Conservation (phyloP, 2,113 vertebrate genomes). For the Phocoena phocoena region DNA sequence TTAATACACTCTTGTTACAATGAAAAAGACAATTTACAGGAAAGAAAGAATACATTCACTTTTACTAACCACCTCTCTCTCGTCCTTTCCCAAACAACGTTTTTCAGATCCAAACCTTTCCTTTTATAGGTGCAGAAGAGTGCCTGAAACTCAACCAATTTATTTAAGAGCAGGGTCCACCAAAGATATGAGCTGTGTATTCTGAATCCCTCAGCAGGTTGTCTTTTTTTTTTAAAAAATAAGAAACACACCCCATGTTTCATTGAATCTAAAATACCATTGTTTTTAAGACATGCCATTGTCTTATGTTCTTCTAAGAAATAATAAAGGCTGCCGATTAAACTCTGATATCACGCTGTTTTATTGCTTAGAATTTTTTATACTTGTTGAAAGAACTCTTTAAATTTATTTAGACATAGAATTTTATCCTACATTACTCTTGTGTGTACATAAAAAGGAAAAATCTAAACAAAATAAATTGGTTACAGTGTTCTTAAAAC, state of each 20-base stretch:
- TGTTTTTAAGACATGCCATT: not conserved
- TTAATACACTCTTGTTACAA: not conserved
- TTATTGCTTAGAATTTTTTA: constrained; percentile 33
- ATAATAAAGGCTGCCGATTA: constrained; percentile 33
- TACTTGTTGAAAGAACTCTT: constrained; percentile 49
- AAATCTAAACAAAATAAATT: constrained; percentile 36
- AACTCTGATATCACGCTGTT: not conserved
- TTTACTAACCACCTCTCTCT: not conserved
- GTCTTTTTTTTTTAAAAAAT: constrained; percentile 16
- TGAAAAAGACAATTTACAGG: not conserved
- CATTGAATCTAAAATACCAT: not conserved
- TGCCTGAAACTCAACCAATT: not conserved
- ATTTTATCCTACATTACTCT: constrained; percentile 13
- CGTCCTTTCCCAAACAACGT: not conserved
- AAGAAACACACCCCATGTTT: not conserved
- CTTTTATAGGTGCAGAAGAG: not conserved
- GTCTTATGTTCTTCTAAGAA: constrained; percentile 36
- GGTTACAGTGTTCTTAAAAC: not conserved
- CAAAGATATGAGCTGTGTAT: not conserved
- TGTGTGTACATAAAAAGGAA: not conserved
- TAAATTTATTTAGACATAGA: constrained; percentile 43
- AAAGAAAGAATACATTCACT: not conserved
- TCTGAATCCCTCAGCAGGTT: not conserved
- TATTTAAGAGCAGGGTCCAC: not conserved
- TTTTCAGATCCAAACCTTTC: not conserved